Percentiles rank a stretch among this genome's conserved stretches.
phyloP scores from a whole-genome alignment of 2,888 invertebrate genomes.

The Strigamia maritima region DNA sequence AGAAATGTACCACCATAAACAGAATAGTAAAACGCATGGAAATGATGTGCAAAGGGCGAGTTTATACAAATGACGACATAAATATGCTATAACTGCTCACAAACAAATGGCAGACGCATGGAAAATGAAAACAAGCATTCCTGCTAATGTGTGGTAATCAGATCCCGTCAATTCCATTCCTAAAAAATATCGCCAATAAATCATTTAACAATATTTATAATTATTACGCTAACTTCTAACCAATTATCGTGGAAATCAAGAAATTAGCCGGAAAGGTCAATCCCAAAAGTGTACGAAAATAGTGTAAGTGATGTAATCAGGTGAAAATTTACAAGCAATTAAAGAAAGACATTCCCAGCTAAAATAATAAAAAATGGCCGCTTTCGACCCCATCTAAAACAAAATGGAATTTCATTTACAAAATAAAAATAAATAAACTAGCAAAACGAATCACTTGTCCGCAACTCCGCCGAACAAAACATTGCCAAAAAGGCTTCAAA shows the following conservation, averaged over 20 bases:
- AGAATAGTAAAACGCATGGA: slow-evolving; percentile 53
- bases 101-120: slow-evolving; percentile 75
- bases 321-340: slow-evolving; percentile 62
- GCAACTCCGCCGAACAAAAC: slow-evolving; percentile 67
- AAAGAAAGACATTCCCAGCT: slow-evolving; percentile 62
- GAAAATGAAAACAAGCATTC: slow-evolving; percentile 64
- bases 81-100: slow-evolving; percentile 66
- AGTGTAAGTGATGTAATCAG: slow-evolving; percentile 53
- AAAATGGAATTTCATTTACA: slow-evolving; percentile 5
- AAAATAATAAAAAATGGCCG: slow-evolving; percentile 64
- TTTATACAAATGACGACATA: slow-evolving; percentile 62
- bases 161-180: slow-evolving; percentile 65
- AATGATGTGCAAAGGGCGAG: slow-evolving; percentile 63
- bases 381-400: slow-evolving; percentile 61
- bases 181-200: slow-evolving; percentile 45
- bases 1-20: slow-evolving; percentile 39
- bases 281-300: slow-evolving; percentile 62
- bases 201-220: too few species aligned
- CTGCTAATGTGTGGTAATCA: slow-evolving; percentile 61
- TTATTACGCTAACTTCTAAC: slow-evolving; percentile 38
- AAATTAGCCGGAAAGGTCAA: slow-evolving; percentile 66
- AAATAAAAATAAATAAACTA: background rate
- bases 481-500: slow-evolving; percentile 66
- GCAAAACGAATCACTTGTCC: slow-evolving; percentile 57
- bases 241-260: slow-evolving; percentile 63